Evolutionary conservation across 2,113 vertebrate genomes (phyloP), one percentile per base, ranked within the genome.

Genomic region (Pseudorhombus dupliciocellatus): DNA sequence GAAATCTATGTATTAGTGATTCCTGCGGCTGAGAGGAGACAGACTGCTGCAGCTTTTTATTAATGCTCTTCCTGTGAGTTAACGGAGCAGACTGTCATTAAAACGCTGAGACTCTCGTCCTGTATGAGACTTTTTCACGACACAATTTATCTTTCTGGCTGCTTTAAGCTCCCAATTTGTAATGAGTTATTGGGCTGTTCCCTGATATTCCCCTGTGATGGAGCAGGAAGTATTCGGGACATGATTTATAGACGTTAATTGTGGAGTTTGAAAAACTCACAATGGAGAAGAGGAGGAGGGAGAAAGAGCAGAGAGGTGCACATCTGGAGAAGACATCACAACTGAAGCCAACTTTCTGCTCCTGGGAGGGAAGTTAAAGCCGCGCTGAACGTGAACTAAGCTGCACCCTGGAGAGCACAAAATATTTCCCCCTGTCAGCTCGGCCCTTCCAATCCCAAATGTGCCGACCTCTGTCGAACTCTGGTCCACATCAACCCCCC

Each of bases 161-260:
- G 72, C 77, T 88, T 86, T 80, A 87, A 84, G 88, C 86, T 85
- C 87, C 88, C 80, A 87, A 90, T 91, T 92, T 85, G 86, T 85
- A 76, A 86, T 90, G 91, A 92, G 87, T 92, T 90, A 92, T 91
- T 84, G 80, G 88, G 88, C 84, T 86, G 82, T 90, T 90, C 88
- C 87, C 79, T 60, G 64, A 90, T 88, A 91, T 92, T 93, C 93
- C 91, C 92, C 58, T 25, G 84, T 85, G 92, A 91, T 87, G 51
- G 75, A 91, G 88, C 82, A 87, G 91, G 91, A 92, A 93, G 91
- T 91, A 86, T 93, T 92, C 88, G 77, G 89, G 87, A 90, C 87
- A 84, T 93, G 92, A 94, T 93, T 92, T 93, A 93, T 90, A 89
- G 87, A 88, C 62, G 89, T 89, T 93, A 93, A 93, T 93, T 93